Evolutionary conservation across 2,888 invertebrate genomes (phyloP).

Genomic region (Standfussiana lucernea): DNA sequence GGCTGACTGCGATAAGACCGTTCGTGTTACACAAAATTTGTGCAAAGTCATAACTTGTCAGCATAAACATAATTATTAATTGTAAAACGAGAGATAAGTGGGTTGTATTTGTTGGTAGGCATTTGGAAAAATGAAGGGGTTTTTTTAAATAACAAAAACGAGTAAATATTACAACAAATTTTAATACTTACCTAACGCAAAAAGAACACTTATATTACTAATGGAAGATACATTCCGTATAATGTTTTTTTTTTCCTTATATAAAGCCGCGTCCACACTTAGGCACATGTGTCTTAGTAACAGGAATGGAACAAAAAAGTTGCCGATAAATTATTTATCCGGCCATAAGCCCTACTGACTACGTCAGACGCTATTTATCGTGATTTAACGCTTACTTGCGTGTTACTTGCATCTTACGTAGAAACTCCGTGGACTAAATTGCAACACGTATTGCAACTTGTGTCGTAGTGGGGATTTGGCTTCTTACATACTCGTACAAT

Average conservation of each 20-base stretch:
- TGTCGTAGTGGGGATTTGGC: not conserved
- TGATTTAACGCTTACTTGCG: not conserved
- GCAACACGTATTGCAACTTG: not conserved
- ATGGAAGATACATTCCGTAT: conserved; percentile 10
- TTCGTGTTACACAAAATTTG: conserved; percentile 6
- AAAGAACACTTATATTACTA: conserved; percentile 27
- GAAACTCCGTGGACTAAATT: not conserved
- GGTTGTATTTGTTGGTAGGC: not conserved
- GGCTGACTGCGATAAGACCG: not conserved
- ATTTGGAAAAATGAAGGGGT: not conserved
- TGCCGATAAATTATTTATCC: not conserved
- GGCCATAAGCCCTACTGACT: not conserved
- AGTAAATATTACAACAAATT: not conserved
- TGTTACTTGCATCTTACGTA: not conserved
- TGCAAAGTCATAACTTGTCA: not conserved
- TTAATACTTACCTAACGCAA: conserved; percentile 27
- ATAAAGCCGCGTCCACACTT: conserved; percentile 4
- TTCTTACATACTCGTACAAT: conserved; percentile 5
- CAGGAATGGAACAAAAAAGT: conserved; percentile 18
- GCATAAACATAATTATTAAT: not conserved
- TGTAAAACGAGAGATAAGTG: not conserved
- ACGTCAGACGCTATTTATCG: not conserved
- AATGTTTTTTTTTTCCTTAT: not conserved
- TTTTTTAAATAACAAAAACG: not conserved
- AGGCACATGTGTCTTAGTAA: not conserved